These are phyloP conservation scores for Chaetodon trifasciatus DNA, from an alignment of 2,797 vertebrate species.

Conservation along the genomic window DNA sequence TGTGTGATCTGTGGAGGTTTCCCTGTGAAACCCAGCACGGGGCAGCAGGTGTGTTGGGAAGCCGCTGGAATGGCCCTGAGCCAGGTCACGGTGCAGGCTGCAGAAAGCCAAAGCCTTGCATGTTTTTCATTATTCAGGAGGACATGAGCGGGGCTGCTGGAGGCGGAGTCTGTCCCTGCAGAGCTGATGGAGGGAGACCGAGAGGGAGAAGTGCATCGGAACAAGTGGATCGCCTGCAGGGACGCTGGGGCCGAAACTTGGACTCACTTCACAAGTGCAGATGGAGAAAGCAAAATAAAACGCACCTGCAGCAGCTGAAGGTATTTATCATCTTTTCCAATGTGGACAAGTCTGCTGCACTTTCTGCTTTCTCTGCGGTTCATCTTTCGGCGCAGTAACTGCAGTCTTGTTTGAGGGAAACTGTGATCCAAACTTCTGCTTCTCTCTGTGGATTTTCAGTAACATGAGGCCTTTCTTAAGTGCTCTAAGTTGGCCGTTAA, in stretches of 20 bases:
- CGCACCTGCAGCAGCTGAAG: conserved; percentile 43
- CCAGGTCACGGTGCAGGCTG: conserved; percentile 42
- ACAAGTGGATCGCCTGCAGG: conserved; percentile 61
- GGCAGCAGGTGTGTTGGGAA: conserved; percentile 30
- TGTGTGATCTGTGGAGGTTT: neutral
- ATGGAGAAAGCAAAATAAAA: conserved; percentile 64
- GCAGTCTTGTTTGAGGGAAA: neutral
- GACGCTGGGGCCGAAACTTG: conserved; percentile 31
- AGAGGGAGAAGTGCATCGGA: conserved; percentile 35
- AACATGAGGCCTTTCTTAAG: neutral
- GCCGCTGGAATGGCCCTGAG: conserved; percentile 21
- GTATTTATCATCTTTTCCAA: conserved; percentile 58
- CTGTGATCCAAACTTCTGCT: neutral
- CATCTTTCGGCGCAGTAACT: neutral
- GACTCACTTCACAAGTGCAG: conserved; percentile 42
- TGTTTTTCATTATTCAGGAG: conserved; percentile 76
- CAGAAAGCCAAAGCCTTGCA: conserved; percentile 45
- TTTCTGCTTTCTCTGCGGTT: neutral
- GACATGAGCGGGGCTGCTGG: conserved; percentile 32
- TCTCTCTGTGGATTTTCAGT: neutral
- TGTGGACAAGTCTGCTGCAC: neutral
- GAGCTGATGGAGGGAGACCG: conserved; percentile 61
- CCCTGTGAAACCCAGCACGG: neutral
- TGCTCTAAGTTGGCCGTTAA: neutral
- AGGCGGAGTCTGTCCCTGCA: conserved; percentile 61